These are phyloP conservation scores for Linurgus olivaceus DNA, from an alignment of 2,797 vertebrate species.

Conservation along the genomic window DNA sequence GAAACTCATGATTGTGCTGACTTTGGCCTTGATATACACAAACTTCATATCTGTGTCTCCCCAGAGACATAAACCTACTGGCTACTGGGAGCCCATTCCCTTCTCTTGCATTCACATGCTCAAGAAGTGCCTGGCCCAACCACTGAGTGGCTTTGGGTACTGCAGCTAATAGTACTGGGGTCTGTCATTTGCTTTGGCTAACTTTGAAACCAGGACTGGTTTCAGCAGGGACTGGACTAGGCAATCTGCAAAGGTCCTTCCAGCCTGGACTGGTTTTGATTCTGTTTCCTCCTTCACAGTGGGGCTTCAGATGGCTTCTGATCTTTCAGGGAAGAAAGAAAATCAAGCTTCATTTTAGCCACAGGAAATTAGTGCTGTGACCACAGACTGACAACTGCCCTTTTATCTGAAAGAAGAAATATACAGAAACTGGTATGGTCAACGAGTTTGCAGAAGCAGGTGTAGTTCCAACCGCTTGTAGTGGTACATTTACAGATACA, in stretches of 20 bases:
- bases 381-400: background rate
- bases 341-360: background rate
- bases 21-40: fast-evolving
- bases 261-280: background rate
- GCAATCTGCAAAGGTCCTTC: background rate
- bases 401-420: background rate
- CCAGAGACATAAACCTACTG: background rate
- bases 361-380: background rate
- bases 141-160: background rate
- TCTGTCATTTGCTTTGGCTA: background rate
- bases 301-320: background rate
- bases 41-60: background rate
- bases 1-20: background rate
- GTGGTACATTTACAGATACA: background rate
- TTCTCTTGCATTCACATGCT: background rate
- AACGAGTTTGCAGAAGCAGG: background rate
- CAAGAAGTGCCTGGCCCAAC: background rate
- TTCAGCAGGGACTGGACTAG: background rate
- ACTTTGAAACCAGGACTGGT: background rate
- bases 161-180: background rate
- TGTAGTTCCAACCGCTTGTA: background rate
- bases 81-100: background rate
- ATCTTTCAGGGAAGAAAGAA: background rate
- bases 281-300: background rate
- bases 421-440: background rate